Conservation (phyloP, 1,140 invertebrate species). For the Pollicipes pollicipes region DNA sequence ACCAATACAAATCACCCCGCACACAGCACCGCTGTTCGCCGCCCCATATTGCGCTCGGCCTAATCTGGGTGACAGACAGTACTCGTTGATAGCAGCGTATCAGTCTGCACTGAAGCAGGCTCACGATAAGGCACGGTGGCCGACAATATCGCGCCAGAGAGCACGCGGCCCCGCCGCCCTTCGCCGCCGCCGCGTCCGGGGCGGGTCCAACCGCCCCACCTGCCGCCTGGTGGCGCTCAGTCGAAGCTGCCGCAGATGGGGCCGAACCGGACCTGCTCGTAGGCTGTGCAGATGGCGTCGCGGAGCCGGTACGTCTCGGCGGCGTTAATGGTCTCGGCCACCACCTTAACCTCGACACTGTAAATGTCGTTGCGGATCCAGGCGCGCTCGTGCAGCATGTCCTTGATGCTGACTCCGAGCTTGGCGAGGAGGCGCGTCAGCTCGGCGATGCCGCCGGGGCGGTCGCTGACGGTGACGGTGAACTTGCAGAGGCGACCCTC, state of each 20-base stretch:
- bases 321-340: constrained; percentile 3
- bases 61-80: no score
- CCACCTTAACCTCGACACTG: constrained; percentile 40
- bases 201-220: no score
- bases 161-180: no score
- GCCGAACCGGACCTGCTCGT: background rate
- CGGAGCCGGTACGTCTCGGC: constrained; percentile 1
- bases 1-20: no score
- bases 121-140: no score
- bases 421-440: constrained; percentile 52
- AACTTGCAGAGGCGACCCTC: constrained; percentile 74
- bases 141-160: no score
- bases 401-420: constrained; percentile 76
- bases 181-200: no score
- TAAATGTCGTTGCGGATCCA: constrained; percentile 79
- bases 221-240: background rate
- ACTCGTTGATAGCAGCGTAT: no score
- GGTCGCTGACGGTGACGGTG: constrained; percentile 64
- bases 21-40: no score
- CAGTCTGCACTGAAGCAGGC: no score
- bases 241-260: background rate
- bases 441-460: constrained; percentile 52
- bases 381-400: constrained; percentile 81
- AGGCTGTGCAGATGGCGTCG: background rate
- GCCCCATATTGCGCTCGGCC: no score